Base-by-base conservation (phyloP, 2,888 invertebrate genomes). In the Cryptocheilus praepositus region DNA sequence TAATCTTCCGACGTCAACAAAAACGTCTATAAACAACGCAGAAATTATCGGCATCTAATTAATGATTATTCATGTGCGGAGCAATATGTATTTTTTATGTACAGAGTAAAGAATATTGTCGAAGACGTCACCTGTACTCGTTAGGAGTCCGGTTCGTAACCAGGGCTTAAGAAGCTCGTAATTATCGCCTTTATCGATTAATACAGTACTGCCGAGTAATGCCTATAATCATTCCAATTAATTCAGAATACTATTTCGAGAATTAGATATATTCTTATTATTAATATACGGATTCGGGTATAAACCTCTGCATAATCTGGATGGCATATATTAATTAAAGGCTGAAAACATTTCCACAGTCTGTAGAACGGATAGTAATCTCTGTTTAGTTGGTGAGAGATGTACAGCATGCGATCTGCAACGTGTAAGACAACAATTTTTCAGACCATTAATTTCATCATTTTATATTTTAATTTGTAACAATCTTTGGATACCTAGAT, bases 141-240 rank as follows among this genome's bases (percentile, higher is more conserved):
- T 84, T 0, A 90, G 80, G 45, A 90, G 79, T 52, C 91, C 91
- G 25, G 88, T 85, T 2, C 83, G 73, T 0, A 91, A 84, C 91
- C 91, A 91, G 0, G 89, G 88, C 15, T 78, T 68, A 0, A 90
- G 69, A 46, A 89, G 83, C 2, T 77, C 64, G 63, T 91, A 91
- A 0, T 89, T 69, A 0, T 51, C 0, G 43, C 85, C 81, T 81
- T 91, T 91, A 3, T 86, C 80, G 18, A 84, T 87, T 64, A 86
- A 82, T 15, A 81, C 85, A 0, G 81, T 68, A 15, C 85, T 86
- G 2, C 84, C 82, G 11, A 89, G 61, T n/a, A 89, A 58, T 15
- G 70, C 71, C 89, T 89, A 67, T 3, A 1, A 36, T 1, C 21
- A 18, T 52, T 19, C 1, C 5, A 21, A 13, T 22, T 13, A 22